phyloP scores from a whole-genome alignment of 2,113 vertebrate species.

The Zootoca vivipara region DNA sequence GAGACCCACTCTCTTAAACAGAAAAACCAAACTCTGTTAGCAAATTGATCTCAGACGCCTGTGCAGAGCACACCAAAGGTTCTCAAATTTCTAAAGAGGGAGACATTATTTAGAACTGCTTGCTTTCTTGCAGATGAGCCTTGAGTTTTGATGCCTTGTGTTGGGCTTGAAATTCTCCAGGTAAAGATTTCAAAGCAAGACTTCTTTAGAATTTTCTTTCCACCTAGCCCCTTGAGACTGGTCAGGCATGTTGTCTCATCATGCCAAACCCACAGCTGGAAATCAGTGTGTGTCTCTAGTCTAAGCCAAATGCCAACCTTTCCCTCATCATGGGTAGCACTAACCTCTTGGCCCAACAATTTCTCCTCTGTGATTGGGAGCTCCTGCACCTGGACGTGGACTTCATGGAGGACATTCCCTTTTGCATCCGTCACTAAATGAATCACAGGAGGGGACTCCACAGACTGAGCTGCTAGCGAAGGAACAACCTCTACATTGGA shows the following conservation, averaged over 20 bases:
- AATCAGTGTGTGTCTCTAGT: not conserved
- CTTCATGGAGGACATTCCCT: slow-evolving; percentile 88
- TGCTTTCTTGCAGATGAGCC: not conserved
- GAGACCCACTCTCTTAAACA: not conserved
- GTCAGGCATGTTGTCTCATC: too few relatives aligned
- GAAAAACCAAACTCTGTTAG: not conserved
- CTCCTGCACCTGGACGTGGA: slow-evolving; percentile 91
- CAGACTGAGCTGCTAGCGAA: slow-evolving; percentile 57
- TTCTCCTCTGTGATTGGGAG: slow-evolving; percentile 72
- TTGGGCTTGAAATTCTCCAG: not conserved
- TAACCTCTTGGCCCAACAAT: slow-evolving; percentile 68
- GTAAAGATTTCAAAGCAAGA: not conserved
- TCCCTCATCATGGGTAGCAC: not conserved
- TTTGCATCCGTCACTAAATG: slow-evolving; percentile 87
- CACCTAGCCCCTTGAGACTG: not conserved
- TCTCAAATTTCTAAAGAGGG: not conserved
- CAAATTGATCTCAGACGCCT: not conserved
- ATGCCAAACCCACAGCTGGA: not conserved
- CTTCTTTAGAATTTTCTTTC: too few relatives aligned
- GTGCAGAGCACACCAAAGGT: not conserved
- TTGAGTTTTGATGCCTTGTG: not conserved
- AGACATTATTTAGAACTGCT: not conserved
- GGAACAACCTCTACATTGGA: slow-evolving; percentile 53
- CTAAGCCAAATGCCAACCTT: not conserved
- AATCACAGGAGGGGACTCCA: slow-evolving; percentile 80